A percentile compares a stretch with the other conserved stretches of the same genome.
Evolutionary conservation across 2,888 invertebrate species (phyloP).

Genomic region (Fissipunctia ypsillon): DNA sequence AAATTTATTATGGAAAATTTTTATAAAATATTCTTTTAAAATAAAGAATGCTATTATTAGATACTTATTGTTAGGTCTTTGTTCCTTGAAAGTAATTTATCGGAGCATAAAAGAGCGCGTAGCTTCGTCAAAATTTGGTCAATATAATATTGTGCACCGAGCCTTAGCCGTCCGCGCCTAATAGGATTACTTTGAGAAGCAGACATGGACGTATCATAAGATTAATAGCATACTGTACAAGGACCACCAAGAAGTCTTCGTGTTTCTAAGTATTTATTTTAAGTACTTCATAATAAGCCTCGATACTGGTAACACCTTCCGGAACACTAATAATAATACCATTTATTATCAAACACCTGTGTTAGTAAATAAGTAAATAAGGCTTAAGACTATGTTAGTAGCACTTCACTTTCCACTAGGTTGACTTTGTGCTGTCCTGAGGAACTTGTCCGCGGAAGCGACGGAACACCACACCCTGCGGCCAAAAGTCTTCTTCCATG

Average conservation of each 20-base stretch:
- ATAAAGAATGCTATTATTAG: not conserved
- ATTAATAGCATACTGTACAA: conserved; percentile 29
- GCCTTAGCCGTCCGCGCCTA: conserved; percentile 34
- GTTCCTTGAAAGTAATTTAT: conserved; percentile 24
- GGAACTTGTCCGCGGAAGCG: too few species aligned
- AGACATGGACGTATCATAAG: conserved; percentile 33
- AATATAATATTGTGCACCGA: conserved; percentile 10
- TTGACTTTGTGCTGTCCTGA: too few species aligned
- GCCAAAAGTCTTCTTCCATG: too few species aligned
- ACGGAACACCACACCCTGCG: too few species aligned
- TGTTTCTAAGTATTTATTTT: conserved; percentile 1
- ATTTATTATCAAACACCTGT: too few species aligned
- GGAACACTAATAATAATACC: too few species aligned
- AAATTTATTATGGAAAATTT: too few species aligned
- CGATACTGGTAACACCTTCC: not conserved
- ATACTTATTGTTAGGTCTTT: conserved; percentile 23
- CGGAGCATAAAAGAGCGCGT: not conserved
- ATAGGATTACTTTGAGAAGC: conserved; percentile 57
- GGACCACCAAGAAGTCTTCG: not conserved
- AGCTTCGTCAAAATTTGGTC: conserved; percentile 11
- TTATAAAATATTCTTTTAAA: conserved; percentile 5
- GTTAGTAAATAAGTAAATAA: too few species aligned
- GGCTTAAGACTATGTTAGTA: too few species aligned
- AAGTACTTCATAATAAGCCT: not conserved
- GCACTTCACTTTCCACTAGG: too few species aligned